Evolutionary conservation across 2,888 invertebrate genomes (phyloP).

Genomic region (Nineta flava): DNA sequence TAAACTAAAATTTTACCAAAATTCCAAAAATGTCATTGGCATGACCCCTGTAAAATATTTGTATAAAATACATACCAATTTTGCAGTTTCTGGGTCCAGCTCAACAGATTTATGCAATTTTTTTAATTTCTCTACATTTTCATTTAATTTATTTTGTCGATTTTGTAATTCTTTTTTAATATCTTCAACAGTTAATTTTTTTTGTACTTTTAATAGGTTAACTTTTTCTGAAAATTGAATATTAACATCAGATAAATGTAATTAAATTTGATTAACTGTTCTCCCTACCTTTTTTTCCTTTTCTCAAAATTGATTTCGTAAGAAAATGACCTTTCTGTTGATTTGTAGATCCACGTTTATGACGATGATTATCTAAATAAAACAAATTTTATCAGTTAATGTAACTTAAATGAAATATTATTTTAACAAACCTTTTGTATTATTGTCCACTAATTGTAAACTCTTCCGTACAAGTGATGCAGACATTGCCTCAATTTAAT

Average conservation of each 20-base stretch:
- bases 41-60: not conserved
- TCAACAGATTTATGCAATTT: constrained; percentile 20
- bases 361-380: constrained; percentile 13
- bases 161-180: constrained; percentile 19
- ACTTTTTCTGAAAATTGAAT: constrained; percentile 14
- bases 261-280: not conserved
- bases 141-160: constrained; percentile 20
- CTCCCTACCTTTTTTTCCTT: constrained; percentile 17
- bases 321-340: constrained; percentile 18
- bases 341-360: constrained; percentile 16
- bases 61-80: constrained; percentile 3
- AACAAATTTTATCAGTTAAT: not conserved
- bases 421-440: constrained; percentile 12
- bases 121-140: constrained; percentile 22
- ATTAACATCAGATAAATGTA: not conserved
- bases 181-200: constrained; percentile 22
- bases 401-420: not conserved
- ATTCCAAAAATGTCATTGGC: constrained; percentile 6
- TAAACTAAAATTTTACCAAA: constrained; percentile 1
- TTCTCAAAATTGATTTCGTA: constrained; percentile 14
- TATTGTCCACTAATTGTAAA: constrained; percentile 22
- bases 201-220: constrained; percentile 17
- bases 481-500: constrained; percentile 19
- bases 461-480: constrained; percentile 22
- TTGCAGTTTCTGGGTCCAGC: constrained; percentile 19